A percentile compares a stretch with the other conserved stretches of the same genome.
Conservation (phyloP, 1,140 invertebrate species). For the Bombus waltoni region DNA sequence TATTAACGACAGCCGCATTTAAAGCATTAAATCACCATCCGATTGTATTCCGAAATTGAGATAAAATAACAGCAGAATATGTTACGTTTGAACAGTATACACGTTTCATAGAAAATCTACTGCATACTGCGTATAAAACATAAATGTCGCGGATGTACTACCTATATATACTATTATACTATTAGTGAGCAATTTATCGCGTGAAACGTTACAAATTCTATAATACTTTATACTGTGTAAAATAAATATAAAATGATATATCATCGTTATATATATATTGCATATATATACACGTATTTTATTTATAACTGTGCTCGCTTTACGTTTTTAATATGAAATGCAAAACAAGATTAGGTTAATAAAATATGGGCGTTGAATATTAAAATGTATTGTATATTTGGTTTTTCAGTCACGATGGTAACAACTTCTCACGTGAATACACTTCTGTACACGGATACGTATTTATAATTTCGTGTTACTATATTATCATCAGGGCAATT, state of each 20-base stretch:
- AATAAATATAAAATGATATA: not conserved
- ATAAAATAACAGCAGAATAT: no score
- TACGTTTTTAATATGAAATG: not conserved
- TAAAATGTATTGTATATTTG: not conserved
- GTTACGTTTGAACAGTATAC: no score
- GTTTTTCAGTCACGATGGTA: not conserved
- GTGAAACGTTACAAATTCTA: not conserved
- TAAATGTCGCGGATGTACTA: no score
- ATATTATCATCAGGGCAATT: not conserved
- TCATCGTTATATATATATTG: no score
- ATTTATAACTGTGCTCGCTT: not conserved
- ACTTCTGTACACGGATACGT: not conserved
- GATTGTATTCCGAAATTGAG: no score
- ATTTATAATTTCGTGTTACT: not conserved
- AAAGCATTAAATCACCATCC: no score
- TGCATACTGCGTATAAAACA: no score
- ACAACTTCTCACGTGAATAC: not conserved
- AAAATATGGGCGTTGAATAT: not conserved
- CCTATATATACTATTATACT: not conserved
- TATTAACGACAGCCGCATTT: no score
- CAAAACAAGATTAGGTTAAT: not conserved
- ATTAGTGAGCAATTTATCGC: not conserved
- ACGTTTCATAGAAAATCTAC: no score
- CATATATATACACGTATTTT: no score
- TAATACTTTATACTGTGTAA: not conserved